A percentile compares a stretch with the other conserved stretches of the same genome.
phyloP scores from a whole-genome alignment of 1,140 invertebrate genomes.

The Calliphora vicina region DNA sequence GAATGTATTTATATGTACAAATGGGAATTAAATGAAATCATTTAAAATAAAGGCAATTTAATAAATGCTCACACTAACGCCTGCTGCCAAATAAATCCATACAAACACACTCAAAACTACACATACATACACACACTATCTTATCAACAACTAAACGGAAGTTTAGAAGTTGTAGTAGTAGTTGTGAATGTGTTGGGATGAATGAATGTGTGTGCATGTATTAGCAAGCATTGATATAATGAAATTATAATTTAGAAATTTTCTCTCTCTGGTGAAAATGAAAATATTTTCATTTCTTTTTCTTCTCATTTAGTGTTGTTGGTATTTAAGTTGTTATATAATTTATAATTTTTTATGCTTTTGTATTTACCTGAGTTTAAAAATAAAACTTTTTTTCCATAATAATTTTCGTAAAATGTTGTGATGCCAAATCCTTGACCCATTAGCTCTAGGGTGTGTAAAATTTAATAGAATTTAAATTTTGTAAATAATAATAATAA shows the following conservation, averaged over 20 bases:
- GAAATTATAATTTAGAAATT: no score
- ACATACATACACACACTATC: background rate
- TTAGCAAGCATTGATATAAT: background rate
- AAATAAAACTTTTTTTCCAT: background rate
- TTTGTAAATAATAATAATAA: background rate
- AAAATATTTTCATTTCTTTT: no score
- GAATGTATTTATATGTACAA: no score
- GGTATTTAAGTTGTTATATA: background rate
- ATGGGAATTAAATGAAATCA: background rate
- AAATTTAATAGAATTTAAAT: background rate
- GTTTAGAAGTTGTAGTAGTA: background rate
- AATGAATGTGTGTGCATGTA: background rate
- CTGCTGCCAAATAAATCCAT: background rate
- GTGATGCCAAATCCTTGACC: background rate
- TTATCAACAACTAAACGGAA: background rate
- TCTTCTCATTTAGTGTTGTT: background rate
- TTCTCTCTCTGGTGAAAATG: no score
- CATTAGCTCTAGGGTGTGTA: conserved; percentile 12
- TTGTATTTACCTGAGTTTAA: background rate
- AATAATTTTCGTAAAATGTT: background rate
- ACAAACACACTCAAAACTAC: background rate
- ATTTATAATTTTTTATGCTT: background rate
- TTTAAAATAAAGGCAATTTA: background rate
- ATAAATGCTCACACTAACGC: background rate
- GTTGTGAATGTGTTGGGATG: no score